phyloP scores from a whole-genome alignment of 2,797 vertebrate genomes.

The Sorex maritimensis region DNA sequence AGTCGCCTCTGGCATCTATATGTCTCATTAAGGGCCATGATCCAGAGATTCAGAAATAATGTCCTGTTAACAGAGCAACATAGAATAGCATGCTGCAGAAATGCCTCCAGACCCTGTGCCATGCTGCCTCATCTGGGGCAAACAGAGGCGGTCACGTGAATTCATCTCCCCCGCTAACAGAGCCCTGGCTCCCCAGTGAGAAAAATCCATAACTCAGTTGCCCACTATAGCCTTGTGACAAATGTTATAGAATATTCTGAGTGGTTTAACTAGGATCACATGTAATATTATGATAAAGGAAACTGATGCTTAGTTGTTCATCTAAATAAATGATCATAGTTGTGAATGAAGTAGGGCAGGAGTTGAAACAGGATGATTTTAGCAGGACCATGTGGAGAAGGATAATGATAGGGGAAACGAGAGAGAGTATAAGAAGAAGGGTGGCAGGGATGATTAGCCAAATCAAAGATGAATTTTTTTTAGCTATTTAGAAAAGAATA shows the following conservation, averaged over 20 bases:
- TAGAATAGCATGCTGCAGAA: too few relatives aligned
- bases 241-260: background rate
- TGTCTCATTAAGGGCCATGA: too few relatives aligned
- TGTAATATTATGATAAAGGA: too few relatives aligned
- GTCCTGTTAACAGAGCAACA: too few relatives aligned
- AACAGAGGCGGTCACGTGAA: too few relatives aligned
- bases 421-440: background rate
- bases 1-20: too few relatives aligned
- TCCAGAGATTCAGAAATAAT: too few relatives aligned
- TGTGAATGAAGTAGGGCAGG: background rate
- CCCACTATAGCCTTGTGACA: background rate
- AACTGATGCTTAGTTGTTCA: background rate
- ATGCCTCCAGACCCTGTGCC: too few relatives aligned
- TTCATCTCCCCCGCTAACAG: too few relatives aligned
- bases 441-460: background rate
- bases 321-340: background rate
- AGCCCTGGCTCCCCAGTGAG: too few relatives aligned
- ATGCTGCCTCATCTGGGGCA: too few relatives aligned
- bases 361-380: background rate
- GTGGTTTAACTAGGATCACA: background rate
- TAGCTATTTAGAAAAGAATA: too few relatives aligned
- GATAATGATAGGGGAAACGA: background rate
- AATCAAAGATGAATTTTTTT: background rate
- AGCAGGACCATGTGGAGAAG: background rate
- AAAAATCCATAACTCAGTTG: background rate